Evolutionary conservation across 2,797 vertebrate genomes (phyloP), one percentile per base, ranked within the genome.

Genomic region (Clamator glandarius): DNA sequence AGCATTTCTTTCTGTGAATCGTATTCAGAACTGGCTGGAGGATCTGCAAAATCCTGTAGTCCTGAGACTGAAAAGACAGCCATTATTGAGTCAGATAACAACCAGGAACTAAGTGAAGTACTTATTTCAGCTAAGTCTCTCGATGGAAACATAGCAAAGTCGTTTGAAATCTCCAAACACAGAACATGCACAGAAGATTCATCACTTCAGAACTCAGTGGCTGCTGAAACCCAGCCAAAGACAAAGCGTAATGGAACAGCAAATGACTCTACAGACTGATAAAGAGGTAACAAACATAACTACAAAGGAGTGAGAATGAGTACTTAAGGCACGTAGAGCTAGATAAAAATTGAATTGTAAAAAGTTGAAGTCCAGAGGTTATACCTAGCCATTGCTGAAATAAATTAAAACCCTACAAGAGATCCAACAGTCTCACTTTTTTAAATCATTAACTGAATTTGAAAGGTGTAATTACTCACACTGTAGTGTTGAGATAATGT

Each of bases 1-100:
- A 93, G 95, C 62, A 52, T 96, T 36, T 97, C 97, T 76, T 89
- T 95, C 36, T 98, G 96, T 81, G 97, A 96, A 88, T 97, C 97
- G 69, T 95, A 96, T 35, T 87, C 97, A 77, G 98, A 97, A 84
- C 93, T 95, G 72, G 59, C 90, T 50, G 94, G 92, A 96, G 96
- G 96, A 81, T 95, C 96, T 33, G 41, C 66, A 89, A 88, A 82
- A 84, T 92, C 96, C 36, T 95, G 96, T 90, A 73, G 46, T 46
- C 63, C 87, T n/a, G 97, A 96, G 77, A 94, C 89, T 13, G 96
- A 97, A 81, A 97, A 96, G 61, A 59, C 87, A 62, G 62, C 61
- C 5, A 29, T 87, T 82, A 25, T 84, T 89, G 93, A 96, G 93
- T 92, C 89, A 63, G 83, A 75, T 82, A 89, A 91, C 58, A 75